Evolutionary conservation across 2,797 vertebrate genomes (phyloP).

Genomic region (Alauda arvensis): DNA sequence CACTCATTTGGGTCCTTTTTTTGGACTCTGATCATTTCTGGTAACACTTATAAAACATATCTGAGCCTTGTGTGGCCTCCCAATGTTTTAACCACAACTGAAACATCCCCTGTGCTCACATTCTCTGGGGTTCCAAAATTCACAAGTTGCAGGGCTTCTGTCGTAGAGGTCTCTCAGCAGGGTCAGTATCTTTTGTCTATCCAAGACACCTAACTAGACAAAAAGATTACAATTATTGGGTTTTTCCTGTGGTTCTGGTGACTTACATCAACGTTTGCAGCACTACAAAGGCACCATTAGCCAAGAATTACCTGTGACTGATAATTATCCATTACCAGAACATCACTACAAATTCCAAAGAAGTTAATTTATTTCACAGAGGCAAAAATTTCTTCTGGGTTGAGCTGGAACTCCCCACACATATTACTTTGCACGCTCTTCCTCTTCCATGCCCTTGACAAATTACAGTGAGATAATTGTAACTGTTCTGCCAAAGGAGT

Average conservation of each 20-base stretch:
- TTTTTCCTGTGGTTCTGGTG: background rate
- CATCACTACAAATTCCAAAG: background rate
- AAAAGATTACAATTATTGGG: background rate
- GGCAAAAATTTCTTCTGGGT: background rate
- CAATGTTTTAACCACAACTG: background rate
- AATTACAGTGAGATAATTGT: slow-evolving; percentile 11
- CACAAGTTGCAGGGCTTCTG: background rate
- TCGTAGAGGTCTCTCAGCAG: slow-evolving; percentile 70
- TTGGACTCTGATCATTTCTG: background rate
- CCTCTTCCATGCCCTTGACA: background rate
- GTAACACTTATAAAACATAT: background rate
- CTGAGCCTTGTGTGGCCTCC: background rate
- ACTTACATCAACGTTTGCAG: background rate
- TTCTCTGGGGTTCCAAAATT: slow-evolving; percentile 67
- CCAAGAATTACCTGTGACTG: background rate
- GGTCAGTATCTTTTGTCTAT: slow-evolving; percentile 63
- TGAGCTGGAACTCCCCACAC: background rate
- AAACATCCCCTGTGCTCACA: slow-evolving; percentile 63
- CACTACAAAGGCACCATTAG: background rate
- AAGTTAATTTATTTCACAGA: background rate
- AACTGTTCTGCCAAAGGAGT: slow-evolving; percentile 8
- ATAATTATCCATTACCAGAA: slow-evolving; percentile 25
- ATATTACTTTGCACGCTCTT: background rate
- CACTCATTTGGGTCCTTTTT: background rate
- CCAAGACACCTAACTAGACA: slow-evolving; percentile 67